Percentiles rank a stretch among this genome's conserved stretches.
Conservation (phyloP, 1,140 invertebrate species). For the Chironomus tepperi region DNA sequence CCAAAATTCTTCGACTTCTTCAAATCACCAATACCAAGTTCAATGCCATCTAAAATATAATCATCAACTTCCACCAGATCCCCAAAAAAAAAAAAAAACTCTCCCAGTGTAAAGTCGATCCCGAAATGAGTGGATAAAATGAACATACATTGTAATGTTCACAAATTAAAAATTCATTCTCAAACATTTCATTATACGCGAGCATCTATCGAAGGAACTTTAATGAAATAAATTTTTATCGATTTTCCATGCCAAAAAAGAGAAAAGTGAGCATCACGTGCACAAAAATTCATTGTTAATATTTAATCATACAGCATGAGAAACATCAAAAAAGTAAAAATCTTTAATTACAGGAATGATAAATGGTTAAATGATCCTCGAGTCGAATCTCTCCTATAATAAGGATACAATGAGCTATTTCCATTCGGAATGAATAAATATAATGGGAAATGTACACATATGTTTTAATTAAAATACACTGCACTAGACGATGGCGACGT, state of each 20-base stretch:
- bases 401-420: not conserved
- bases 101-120: too few species aligned
- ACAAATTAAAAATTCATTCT: constrained; percentile 3
- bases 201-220: not conserved
- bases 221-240: too few species aligned
- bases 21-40: too few species aligned
- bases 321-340: not conserved
- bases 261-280: not conserved
- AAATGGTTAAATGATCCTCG: constrained; percentile 1
- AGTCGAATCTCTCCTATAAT: not conserved
- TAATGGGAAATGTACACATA: constrained; percentile 12
- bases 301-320: not conserved
- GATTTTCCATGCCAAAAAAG: not conserved
- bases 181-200: not conserved
- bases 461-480: constrained; percentile 15
- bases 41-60: too few species aligned
- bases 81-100: too few species aligned
- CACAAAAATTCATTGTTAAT: not conserved
- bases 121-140: too few species aligned
- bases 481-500: constrained; percentile 19
- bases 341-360: not conserved
- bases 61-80: too few species aligned
- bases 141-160: not conserved
- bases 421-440: not conserved
- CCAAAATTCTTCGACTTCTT: too few species aligned